Conservation (phyloP, 2,113 vertebrate species). For the Pachycephala philippinensis region DNA sequence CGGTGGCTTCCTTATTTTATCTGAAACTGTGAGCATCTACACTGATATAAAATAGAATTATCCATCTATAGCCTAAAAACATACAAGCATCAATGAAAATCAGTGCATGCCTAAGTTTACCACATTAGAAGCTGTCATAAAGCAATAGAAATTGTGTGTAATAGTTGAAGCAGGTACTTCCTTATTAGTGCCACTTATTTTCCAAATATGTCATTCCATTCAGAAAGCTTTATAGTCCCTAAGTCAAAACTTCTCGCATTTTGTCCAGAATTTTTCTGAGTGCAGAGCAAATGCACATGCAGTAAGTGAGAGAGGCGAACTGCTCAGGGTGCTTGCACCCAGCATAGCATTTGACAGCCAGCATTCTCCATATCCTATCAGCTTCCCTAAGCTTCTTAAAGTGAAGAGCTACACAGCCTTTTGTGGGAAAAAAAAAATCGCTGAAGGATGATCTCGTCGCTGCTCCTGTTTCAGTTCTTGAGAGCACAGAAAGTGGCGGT, state of each 20-base stretch:
- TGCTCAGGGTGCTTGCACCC: background rate
- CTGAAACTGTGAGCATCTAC: background rate
- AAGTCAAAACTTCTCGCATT: background rate
- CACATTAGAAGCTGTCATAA: background rate
- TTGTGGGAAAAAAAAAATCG: background rate
- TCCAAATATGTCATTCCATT: background rate
- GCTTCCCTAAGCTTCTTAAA: background rate
- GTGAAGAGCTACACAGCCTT: background rate
- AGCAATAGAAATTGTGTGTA: background rate
- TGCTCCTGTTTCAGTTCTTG: background rate
- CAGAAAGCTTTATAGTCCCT: background rate
- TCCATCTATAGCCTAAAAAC: background rate
- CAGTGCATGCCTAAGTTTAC: background rate
- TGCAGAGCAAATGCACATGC: fast-evolving
- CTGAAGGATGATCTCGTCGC: background rate
- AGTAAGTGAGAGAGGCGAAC: background rate
- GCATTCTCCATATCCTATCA: background rate
- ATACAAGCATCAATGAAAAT: background rate
- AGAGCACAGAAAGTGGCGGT: background rate
- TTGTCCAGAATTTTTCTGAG: background rate
- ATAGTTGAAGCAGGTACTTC: background rate
- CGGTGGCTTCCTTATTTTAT: background rate
- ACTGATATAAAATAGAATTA: background rate
- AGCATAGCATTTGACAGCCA: background rate
- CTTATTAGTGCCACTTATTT: background rate